Evolutionary conservation across 2,888 invertebrate species (phyloP), one percentile per base, ranked within the genome.

Genomic region (Brachypalpus laphriformis): DNA sequence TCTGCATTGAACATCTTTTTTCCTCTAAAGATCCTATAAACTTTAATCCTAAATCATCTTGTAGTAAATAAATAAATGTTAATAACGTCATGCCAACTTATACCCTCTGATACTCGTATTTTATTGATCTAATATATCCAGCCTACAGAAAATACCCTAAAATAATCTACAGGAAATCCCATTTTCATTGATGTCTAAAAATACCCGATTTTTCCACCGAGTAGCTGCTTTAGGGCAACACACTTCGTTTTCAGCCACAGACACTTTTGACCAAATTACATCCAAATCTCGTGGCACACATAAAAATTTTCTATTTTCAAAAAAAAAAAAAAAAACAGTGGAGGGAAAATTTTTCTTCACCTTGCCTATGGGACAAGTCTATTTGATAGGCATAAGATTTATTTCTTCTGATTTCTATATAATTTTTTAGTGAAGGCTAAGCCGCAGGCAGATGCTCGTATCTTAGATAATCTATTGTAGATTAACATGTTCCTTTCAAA

Each of bases 151-250:
- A 56, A 56, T 56, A 16, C 16, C 16, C 31, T 11, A 56, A 34
- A 28, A 56, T 31, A 57, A 20, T 37, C 20, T 16, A 57, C 22
- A 57, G 37, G 37, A 37, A 57, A 37, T 56, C 40, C 31, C 16
- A 31, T 7, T 40, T 57, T 37, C 37, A 57, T 40, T 37, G 37
- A 57, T 22, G 57, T 40, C 20, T 40, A 57, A 57, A 57, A 57
- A 22, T 57, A 40, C 20, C 6, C 7, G 7, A 8, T n/a, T 57
- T 18, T 2, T 20, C 1, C 9, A 34, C 2, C 2, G 2, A 20
- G 9, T n/a, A 22, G n/a, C 22, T 22, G n/a, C 6, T 20, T 22
- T n/a, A 22, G 57, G 57, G 20, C 11, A 56, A 57, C n/a, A 37
- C 3, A 57, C 22, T 37, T 22, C 7, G 20, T 22, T 40, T 6